Conservation (phyloP, 2,888 invertebrate genomes). For the Biston stratarius region DNA sequence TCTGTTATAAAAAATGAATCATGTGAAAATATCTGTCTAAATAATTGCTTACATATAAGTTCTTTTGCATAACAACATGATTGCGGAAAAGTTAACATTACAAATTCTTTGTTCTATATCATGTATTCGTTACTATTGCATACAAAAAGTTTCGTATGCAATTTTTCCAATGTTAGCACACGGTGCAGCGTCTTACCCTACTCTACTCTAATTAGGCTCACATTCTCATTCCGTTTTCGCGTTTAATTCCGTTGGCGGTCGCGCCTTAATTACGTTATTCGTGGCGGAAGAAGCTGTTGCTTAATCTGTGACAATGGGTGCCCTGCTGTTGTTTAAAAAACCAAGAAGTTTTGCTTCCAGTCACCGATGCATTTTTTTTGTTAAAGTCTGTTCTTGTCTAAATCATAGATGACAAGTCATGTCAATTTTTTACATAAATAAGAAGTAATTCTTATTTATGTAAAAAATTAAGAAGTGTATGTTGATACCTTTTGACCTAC, state of each 20-base stretch:
- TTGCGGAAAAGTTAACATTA: not conserved
- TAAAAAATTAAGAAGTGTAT: not conserved
- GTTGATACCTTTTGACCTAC: not conserved
- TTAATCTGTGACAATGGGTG: conserved; percentile 47
- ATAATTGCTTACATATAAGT: not conserved
- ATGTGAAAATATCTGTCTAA: not conserved
- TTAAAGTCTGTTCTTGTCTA: not conserved
- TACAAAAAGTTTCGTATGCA: conserved; percentile 12
- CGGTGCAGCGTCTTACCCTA: conserved; percentile 35
- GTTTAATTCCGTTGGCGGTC: conserved; percentile 87
- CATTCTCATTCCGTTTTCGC: conserved; percentile 87
- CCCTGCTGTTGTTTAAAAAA: conserved; percentile 58
- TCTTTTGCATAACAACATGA: not conserved
- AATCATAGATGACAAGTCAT: too few species aligned
- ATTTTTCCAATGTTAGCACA: conserved; percentile 39
- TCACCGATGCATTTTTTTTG: conserved; percentile 56
- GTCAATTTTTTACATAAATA: too few species aligned
- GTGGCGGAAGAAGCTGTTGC: conserved; percentile 53
- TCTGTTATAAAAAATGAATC: not conserved
- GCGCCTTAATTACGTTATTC: conserved; percentile 87
- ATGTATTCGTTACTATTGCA: not conserved
- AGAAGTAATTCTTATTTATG: not conserved
- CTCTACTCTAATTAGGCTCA: conserved; percentile 86
- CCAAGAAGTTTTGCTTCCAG: conserved; percentile 53
- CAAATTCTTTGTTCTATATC: not conserved